A percentile compares a stretch with the other conserved stretches of the same genome.
Conservation (phyloP, 2,888 invertebrate species). For the Sinotaia quadrata region DNA sequence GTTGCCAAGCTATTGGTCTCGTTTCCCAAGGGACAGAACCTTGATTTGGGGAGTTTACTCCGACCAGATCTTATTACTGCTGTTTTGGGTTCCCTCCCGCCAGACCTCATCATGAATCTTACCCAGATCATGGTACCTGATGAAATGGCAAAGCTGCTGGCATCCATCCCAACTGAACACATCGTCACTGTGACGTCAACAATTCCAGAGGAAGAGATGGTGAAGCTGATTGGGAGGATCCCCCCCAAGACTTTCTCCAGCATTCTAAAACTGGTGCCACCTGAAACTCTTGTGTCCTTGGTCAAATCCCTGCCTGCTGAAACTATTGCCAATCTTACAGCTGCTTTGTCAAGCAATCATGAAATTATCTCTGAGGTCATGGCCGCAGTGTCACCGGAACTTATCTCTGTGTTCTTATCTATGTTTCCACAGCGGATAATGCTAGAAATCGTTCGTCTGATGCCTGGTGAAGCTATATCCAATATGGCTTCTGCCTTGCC, state of each 20-base stretch:
- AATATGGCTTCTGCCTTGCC: constrained; percentile 6
- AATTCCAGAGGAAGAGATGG: constrained; percentile 9
- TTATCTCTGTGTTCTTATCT: not conserved
- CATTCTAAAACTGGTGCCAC: not conserved
- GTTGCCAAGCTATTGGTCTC: constrained; percentile 19
- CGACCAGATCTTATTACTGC: constrained; percentile 11
- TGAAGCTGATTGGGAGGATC: not conserved
- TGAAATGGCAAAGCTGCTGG: constrained; percentile 1
- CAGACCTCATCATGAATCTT: constrained; percentile 14
- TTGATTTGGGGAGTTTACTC: constrained; percentile 6
- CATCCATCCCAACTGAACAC: constrained; percentile 3
- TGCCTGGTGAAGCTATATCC: constrained; percentile 17
- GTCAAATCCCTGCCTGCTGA: constrained; percentile 5
- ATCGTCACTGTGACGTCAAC: constrained; percentile 6
- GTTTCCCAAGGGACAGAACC: constrained; percentile 5
- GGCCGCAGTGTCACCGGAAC: constrained; percentile 8
- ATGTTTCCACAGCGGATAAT: not conserved
- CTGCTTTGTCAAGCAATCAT: not conserved
- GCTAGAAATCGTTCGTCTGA: not conserved
- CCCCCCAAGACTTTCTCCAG: constrained; percentile 3
- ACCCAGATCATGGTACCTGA: constrained; percentile 11
- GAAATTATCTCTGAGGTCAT: constrained; percentile 6
- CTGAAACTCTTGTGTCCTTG: constrained; percentile 10
- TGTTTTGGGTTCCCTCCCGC: constrained; percentile 6
- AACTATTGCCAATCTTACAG: constrained; percentile 15